These are phyloP conservation scores for Hoplodrina ambigua DNA, from an alignment of 2,888 invertebrate species.

Conservation along the genomic window DNA sequence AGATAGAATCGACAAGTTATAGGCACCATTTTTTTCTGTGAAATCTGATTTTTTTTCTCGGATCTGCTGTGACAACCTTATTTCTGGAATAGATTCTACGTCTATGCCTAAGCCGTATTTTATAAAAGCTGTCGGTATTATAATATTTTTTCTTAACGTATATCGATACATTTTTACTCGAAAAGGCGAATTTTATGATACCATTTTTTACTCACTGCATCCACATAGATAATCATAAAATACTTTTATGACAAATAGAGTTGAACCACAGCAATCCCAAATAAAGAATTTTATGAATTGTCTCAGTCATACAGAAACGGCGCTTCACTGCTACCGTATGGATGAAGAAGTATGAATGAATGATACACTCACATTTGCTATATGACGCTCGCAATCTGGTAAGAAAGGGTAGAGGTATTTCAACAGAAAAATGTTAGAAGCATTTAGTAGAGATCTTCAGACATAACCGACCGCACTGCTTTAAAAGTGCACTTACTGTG, in stretches of 20 bases:
- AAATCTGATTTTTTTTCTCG: slow-evolving; percentile 68
- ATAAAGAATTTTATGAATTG: slow-evolving; percentile 60
- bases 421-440: slow-evolving; percentile 67
- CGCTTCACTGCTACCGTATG: slow-evolving; percentile 56
- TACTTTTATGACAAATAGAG: slow-evolving; percentile 54
- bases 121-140: slow-evolving; percentile 37
- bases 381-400: slow-evolving; percentile 58
- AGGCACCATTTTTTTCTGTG: slow-evolving; percentile 69
- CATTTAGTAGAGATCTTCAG: slow-evolving; percentile 69
- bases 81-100: slow-evolving; percentile 37
- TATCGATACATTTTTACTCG: slow-evolving; percentile 16
- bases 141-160: slow-evolving; percentile 29
- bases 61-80: slow-evolving; percentile 64
- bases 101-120: slow-evolving; percentile 38
- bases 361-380: slow-evolving; percentile 56
- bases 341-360: slow-evolving; percentile 61
- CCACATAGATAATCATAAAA: slow-evolving; percentile 46
- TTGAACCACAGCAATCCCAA: slow-evolving; percentile 46
- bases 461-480: slow-evolving; percentile 70
- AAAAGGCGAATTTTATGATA: slow-evolving; percentile 43
- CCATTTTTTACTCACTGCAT: slow-evolving; percentile 54
- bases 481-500: slow-evolving; percentile 77
- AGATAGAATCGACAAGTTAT: slow-evolving; percentile 75
- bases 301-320: slow-evolving; percentile 50
- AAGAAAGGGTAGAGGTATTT: slow-evolving; percentile 60